A percentile compares a stretch with the other conserved stretches of the same genome.
phyloP scores from a whole-genome alignment of 2,888 invertebrate species.

The Asteroscopus sphinx region DNA sequence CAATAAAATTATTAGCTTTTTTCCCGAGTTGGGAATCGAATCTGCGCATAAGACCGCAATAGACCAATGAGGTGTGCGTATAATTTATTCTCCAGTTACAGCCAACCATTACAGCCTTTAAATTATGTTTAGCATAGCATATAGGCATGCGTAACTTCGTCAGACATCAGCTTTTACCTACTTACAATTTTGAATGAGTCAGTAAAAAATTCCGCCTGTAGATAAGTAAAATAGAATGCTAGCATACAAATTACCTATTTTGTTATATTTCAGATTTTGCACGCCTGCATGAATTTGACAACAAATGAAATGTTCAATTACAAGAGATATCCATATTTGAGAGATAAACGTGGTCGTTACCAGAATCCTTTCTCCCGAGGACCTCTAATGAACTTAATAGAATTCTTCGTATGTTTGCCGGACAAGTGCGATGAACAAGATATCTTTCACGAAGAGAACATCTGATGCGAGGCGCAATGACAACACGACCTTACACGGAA shows the following conservation, averaged over 20 bases:
- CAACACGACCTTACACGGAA: slow-evolving; percentile 42
- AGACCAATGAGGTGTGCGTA: too few relatives aligned
- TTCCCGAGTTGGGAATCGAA: too few relatives aligned
- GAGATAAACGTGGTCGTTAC: slow-evolving; percentile 96
- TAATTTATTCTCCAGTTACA: too few relatives aligned
- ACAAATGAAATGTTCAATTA: slow-evolving; percentile 99
- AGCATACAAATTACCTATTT: background rate
- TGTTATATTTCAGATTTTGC: slow-evolving; percentile 92
- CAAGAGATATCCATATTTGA: slow-evolving; percentile 96
- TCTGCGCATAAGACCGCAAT: too few relatives aligned
- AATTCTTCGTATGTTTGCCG: slow-evolving; percentile 96
- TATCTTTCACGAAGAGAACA: slow-evolving; percentile 91
- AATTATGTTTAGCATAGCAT: too few relatives aligned
- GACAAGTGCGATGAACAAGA: slow-evolving; percentile 94
- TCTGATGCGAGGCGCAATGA: slow-evolving; percentile 75
- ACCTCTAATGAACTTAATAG: slow-evolving; percentile 95
- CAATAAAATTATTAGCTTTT: too few relatives aligned
- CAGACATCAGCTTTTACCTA: too few relatives aligned
- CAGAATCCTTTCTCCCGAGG: slow-evolving; percentile 98
- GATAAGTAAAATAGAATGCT: too few relatives aligned
- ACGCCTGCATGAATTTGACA: slow-evolving; percentile 97
- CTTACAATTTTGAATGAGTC: too few relatives aligned
- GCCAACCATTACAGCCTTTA: too few relatives aligned
- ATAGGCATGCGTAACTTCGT: too few relatives aligned
- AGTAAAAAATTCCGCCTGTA: too few relatives aligned